Evolutionary conservation across 2,113 vertebrate species (phyloP).

Genomic region (Rhabdomys dilectus): DNA sequence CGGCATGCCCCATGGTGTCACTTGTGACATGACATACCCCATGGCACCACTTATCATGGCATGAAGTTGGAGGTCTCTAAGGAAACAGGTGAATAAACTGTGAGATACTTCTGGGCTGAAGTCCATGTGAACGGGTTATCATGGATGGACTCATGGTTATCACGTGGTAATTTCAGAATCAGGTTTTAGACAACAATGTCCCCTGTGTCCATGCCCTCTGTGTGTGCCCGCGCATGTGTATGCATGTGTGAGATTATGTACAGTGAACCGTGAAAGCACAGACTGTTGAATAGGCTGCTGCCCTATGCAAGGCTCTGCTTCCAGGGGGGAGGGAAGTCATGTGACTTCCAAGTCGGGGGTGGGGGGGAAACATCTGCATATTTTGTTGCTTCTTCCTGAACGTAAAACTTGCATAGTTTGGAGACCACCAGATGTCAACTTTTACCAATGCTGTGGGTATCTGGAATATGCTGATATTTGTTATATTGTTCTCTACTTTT

Average conservation of each 20-base stretch:
- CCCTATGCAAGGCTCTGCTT: not conserved
- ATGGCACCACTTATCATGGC: too few species aligned
- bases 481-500: not conserved
- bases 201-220: not conserved
- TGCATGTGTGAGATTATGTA: not conserved
- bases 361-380: not conserved
- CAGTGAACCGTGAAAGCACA: not conserved
- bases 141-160: not conserved
- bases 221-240: not conserved
- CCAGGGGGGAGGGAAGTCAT: not conserved
- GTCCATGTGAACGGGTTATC: not conserved
- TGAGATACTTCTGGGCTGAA: not conserved
- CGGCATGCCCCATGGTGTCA: not conserved
- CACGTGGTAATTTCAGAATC: not conserved
- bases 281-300: not conserved
- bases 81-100: not conserved
- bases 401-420: not conserved
- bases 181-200: not conserved
- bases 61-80: not conserved
- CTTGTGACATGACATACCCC: not conserved
- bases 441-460: not conserved
- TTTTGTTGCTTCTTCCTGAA: not conserved
- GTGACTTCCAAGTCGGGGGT: not conserved
- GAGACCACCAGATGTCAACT: not conserved
- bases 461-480: not conserved